Percentiles rank a stretch among this genome's conserved stretches.
Conservation (phyloP, 2,888 invertebrate species). For the Agrochola circellaris region DNA sequence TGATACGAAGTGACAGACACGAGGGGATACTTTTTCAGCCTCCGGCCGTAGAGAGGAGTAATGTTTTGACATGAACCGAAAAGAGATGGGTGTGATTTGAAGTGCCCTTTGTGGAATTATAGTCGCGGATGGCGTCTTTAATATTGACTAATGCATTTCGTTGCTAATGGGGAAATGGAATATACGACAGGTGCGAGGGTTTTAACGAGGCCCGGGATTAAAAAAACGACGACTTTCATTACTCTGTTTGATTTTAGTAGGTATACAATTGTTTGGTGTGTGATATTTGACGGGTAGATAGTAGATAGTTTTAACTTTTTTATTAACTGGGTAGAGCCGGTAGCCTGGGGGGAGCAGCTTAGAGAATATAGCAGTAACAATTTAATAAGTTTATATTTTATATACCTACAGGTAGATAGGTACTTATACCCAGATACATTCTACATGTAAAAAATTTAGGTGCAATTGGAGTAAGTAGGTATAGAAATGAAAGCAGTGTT, state of each 20-base stretch:
- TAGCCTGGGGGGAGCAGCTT: neutral
- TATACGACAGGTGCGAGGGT: slow-evolving; percentile 87
- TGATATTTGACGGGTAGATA: slow-evolving; percentile 18
- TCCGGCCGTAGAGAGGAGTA: slow-evolving; percentile 83
- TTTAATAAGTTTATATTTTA: neutral
- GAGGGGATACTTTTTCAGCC: slow-evolving; percentile 87
- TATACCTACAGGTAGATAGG: neutral
- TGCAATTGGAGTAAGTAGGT: neutral
- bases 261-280: slow-evolving; percentile 34
- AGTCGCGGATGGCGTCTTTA: slow-evolving; percentile 89
- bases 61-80: slow-evolving; percentile 90
- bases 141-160: slow-evolving; percentile 90
- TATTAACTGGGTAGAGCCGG: slow-evolving; percentile 18
- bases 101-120: slow-evolving; percentile 91
- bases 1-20: slow-evolving; percentile 90
- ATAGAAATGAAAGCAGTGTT: neutral
- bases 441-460: neutral
- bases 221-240: slow-evolving; percentile 67
- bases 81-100: slow-evolving; percentile 90
- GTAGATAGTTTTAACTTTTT: slow-evolving; percentile 5
- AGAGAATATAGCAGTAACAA: neutral
- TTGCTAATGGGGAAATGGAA: slow-evolving; percentile 86
- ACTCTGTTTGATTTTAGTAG: slow-evolving; percentile 43
- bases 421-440: neutral
- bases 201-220: slow-evolving; percentile 75